A percentile compares a stretch with the other conserved stretches of the same genome.
Evolutionary conservation across 92 coral and sea anemone genomes (phyloP).

Genomic region (Nematostella vectensis): DNA sequence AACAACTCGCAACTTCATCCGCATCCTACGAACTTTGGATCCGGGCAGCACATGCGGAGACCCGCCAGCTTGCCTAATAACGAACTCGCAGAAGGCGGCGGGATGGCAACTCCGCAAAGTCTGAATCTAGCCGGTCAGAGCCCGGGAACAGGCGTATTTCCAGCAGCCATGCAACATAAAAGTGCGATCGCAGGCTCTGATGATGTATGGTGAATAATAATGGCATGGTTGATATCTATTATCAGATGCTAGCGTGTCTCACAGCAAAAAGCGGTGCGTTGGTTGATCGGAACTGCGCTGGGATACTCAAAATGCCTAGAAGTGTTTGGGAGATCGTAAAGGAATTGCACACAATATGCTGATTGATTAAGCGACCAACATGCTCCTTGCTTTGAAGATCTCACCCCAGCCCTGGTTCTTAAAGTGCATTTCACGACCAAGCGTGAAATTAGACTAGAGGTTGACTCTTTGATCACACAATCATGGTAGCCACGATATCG

Average conservation of each 20-base stretch:
- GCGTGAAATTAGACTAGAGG: too few relatives aligned
- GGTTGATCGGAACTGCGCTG: not conserved
- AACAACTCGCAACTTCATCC: constrained; percentile 13
- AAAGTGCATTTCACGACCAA: too few relatives aligned
- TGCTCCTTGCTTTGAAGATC: too few relatives aligned
- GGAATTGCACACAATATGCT: too few relatives aligned
- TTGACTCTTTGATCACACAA: constrained; percentile 10
- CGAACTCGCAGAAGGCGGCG: constrained; percentile 14
- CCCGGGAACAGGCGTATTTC: constrained; percentile 16
- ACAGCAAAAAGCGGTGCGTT: not conserved
- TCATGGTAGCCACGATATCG: constrained; percentile 5
- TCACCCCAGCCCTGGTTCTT: too few relatives aligned
- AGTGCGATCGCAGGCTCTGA: constrained; percentile 34
- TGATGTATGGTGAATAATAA: constrained; percentile 62
- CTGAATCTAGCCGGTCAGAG: constrained; percentile 18
- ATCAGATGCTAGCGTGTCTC: not conserved
- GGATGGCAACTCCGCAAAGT: constrained; percentile 5
- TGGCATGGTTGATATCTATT: constrained; percentile 5
- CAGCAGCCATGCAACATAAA: constrained; percentile 33
- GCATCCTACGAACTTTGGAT: constrained; percentile 15
- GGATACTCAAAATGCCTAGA: not conserved
- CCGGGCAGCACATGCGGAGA: constrained; percentile 3
- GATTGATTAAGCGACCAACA: too few relatives aligned
- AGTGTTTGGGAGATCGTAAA: too few relatives aligned
- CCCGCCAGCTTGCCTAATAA: constrained; percentile 4